Evolutionary conservation across 2,797 vertebrate species (phyloP), one percentile per base, ranked within the genome.

Genomic region (Geotrypetes seraphini): DNA sequence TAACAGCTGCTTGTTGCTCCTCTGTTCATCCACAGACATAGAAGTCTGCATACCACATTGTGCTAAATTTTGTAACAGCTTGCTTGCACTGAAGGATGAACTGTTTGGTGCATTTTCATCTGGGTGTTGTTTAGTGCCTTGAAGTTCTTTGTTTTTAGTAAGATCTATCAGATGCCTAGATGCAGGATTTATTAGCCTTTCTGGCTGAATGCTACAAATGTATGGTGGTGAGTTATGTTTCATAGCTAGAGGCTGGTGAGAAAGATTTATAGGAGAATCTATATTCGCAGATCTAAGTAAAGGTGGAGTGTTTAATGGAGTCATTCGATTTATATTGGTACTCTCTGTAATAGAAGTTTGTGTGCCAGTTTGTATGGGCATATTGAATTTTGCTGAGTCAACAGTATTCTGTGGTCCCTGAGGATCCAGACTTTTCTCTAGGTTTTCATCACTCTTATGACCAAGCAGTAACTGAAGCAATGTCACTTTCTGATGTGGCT

Each of bases 391-490:
- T 18, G 63, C 47, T 58, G 70, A 53, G 36, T 84, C 81, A 53
- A 81, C 43, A 41, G 82, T 61, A 39, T 76, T 68, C 44, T 79
- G 83, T 31, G 75, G 65, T 63, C 87, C 85, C 57, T 86, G 82
- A 73, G 81, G 71, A 47, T 73, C 77, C 27, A 28, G 45, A 20
- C 43, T 75, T 73, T 82, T 86, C 62, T 87, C 87, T 33, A 42
- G 47, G 39, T 69, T 84, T 14, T 96, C 90, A 37, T 89, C 91
- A 63, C 79, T 91, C 67, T 89, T 90, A 66, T 90, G 93, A 31
- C 94, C 96, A 22, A 99, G 85, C 20, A 99, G 83, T 56, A 99
- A 75, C 36, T 99, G 96, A 81, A 99, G 92, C 6, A 99, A 81
- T 1, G 94, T 99, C 50, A 97, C 86, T 56, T 95, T 95, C 39